Conservation (phyloP, 2,888 invertebrate genomes). For the Ochropleura leucogaster region DNA sequence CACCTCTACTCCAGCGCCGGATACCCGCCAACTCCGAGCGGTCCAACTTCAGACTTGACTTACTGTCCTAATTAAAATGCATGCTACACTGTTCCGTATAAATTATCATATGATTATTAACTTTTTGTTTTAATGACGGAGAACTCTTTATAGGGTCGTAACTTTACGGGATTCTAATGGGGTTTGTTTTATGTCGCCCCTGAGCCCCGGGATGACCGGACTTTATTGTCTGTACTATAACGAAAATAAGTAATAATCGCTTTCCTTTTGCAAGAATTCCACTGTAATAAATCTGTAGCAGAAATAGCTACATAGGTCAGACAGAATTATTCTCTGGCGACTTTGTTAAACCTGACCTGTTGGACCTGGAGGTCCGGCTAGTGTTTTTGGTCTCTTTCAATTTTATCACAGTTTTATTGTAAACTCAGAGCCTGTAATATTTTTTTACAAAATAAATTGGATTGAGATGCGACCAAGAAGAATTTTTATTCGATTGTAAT, state of each 20-base stretch:
- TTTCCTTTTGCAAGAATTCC: conserved; percentile 58
- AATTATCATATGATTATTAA: conserved; percentile 70
- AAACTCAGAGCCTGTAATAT: conserved; percentile 26
- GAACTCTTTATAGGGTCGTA: conserved; percentile 68
- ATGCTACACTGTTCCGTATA: conserved; percentile 66
- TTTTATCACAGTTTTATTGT: conserved; percentile 35
- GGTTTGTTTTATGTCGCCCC: conserved; percentile 64
- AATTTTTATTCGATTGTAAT: conserved; percentile 43
- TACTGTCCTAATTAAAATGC: conserved; percentile 73
- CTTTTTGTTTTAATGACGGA: conserved; percentile 68
- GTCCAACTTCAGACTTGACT: conserved; percentile 68
- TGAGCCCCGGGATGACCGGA: conserved; percentile 56
- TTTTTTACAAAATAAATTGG: conserved; percentile 40
- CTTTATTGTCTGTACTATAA: conserved; percentile 60
- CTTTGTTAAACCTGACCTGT: conserved; percentile 54
- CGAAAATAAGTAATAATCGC: conserved; percentile 66
- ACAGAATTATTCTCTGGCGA: conserved; percentile 61
- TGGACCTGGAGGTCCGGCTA: conserved; percentile 38
- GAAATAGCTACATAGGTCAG: conserved; percentile 59
- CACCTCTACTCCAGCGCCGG: conserved; percentile 64
- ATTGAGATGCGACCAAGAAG: conserved; percentile 30
- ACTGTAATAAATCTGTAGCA: conserved; percentile 56
- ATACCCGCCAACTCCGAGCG: conserved; percentile 63
- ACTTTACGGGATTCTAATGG: conserved; percentile 69
- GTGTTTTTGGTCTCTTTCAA: conserved; percentile 30